Evolutionary conservation across 1,140 invertebrate genomes (phyloP).

Genomic region (Oedothorax gibbosus): DNA sequence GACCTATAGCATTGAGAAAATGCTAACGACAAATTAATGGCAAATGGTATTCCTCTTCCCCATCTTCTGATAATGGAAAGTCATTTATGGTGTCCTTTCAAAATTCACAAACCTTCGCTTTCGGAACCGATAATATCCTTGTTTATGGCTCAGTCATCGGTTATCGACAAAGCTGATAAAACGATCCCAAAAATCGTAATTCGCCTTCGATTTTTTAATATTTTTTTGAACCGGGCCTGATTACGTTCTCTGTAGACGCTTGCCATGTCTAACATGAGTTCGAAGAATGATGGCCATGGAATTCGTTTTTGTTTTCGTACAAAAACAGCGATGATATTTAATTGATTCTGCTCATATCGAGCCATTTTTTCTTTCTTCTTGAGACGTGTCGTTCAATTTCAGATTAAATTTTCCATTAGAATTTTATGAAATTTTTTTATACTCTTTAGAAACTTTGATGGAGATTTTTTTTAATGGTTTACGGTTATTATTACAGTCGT

Average conservation of each 20-base stretch:
- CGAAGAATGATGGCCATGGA: background rate
- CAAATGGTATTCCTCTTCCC: constrained; percentile 59
- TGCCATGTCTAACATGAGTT: constrained; percentile 4
- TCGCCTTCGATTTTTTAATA: constrained; percentile 56
- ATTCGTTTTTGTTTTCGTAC: background rate
- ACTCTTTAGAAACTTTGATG: no score
- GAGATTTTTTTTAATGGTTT: no score
- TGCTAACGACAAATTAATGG: constrained; percentile 61
- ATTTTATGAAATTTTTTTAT: no score
- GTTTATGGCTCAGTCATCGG: constrained; percentile 54
- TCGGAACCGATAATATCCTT: constrained; percentile 53
- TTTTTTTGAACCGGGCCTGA: constrained; percentile 50
- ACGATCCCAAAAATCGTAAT: constrained; percentile 57
- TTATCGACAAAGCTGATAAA: constrained; percentile 58
- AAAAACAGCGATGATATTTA: constrained; percentile 4
- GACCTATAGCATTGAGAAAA: constrained; percentile 53
- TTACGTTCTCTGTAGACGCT: constrained; percentile 10
- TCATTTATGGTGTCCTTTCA: constrained; percentile 58
- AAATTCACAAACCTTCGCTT: constrained; percentile 53
- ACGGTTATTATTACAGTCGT: no score
- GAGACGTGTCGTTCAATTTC: no score
- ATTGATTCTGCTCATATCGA: no score
- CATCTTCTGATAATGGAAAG: constrained; percentile 58
- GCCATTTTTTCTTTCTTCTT: no score
- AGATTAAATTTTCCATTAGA: no score